Base-by-base conservation (phyloP, 2,888 invertebrate genomes). In the Diarsia brunnea region DNA sequence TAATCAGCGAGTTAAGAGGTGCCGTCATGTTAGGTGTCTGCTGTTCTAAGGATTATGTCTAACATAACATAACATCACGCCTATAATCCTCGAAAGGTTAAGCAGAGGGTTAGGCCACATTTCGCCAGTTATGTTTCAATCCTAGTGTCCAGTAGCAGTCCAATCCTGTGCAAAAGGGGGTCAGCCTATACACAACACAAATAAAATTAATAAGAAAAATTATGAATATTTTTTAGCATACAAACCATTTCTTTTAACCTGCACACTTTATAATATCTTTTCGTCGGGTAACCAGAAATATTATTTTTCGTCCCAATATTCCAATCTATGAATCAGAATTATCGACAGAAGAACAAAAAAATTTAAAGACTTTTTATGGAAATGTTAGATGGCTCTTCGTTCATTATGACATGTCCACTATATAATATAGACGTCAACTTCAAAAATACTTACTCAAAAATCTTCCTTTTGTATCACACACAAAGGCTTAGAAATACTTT, bases 401-500 rank as follows among this genome's bases (percentile, higher is more conserved):
- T 31, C 27, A 27, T 58, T 1, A 58, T 24, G 14, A 16, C 10
- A 49, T 10, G 11, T 31, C 16, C 14, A 68, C 4, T 8, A 19
- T 10, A 12, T 12, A 19, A 14, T 14, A 8, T 19, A 24, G 21
- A 31, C 16, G 19, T 45, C 12, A 27, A 61, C 49, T 51, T 43
- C 12, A 38, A 27, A 68, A 69, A 69, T 21, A 4, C 14, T 63
- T 16, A 8, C 19, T 8, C 43, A 43, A n/a, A n/a, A 24, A 58
- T 47, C 11, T 47, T 16, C 12, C 31, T 67, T 14, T 12, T 14
- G 24, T 10, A 11, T 7, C 11, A 47, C 38, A 45, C 2, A 60
- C 47, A 83, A 68, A 68, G 24, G 19, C 24, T 38, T 31, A 31
- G 19, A 63, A 58, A 80, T 84, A 66, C 38, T 73, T 19, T 55